Percentiles rank a stretch among this genome's conserved stretches.
phyloP scores from a whole-genome alignment of 1,140 invertebrate genomes.

The Caenorhabditis inopinata region DNA sequence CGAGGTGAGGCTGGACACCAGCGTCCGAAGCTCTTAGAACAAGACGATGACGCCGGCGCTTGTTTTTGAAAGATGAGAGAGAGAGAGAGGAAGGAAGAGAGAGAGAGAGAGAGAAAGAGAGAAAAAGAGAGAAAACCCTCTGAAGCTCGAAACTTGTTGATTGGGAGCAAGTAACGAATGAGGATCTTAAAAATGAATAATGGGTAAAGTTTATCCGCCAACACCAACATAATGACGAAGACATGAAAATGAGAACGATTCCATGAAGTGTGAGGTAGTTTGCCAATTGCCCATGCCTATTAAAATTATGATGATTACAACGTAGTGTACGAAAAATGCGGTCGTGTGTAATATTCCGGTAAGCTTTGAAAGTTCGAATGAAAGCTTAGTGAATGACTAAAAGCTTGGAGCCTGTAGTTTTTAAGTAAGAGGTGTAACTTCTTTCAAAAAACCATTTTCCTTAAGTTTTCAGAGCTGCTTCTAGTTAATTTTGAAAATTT shows the following conservation, averaged over 20 bases:
- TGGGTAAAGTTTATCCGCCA: neutral
- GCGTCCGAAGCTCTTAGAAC: neutral
- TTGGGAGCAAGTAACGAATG: neutral
- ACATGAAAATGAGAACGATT: neutral
- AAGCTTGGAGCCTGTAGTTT: too few relatives aligned
- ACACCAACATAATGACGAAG: neutral
- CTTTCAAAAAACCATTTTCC: too few relatives aligned
- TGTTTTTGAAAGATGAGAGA: neutral
- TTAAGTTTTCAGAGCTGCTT: too few relatives aligned
- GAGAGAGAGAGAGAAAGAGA: neutral
- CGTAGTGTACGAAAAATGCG: neutral
- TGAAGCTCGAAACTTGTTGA: neutral
- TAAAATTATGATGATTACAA: conserved; percentile 32
- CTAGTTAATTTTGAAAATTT: too few relatives aligned
- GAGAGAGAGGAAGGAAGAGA: neutral
- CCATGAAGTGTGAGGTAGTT: neutral
- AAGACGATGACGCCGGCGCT: neutral
- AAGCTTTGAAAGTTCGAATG: too few relatives aligned
- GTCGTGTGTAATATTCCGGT: neutral
- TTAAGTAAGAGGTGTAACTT: too few relatives aligned
- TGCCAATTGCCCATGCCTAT: conserved; percentile 12
- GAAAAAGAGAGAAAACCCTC: neutral
- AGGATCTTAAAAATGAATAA: neutral
- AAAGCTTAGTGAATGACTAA: too few relatives aligned
- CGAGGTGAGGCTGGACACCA: neutral